A percentile compares a stretch with the other conserved stretches of the same genome.
Evolutionary conservation across 1,140 invertebrate genomes (phyloP).

Genomic region (Drosophila littoralis): DNA sequence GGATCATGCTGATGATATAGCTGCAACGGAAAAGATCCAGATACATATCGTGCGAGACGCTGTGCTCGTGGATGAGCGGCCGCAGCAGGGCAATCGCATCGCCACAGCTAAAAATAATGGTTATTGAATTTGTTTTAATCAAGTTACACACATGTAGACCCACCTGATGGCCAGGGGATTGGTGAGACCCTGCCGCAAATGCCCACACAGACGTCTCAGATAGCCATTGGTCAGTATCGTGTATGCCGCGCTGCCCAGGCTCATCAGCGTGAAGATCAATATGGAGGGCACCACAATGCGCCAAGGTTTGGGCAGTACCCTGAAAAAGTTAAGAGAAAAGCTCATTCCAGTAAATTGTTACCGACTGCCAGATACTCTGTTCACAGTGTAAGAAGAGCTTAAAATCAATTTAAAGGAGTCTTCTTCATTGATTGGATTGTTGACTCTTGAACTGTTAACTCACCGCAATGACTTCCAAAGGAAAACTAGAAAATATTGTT

Average conservation of each 20-base stretch:
- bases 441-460: too few relatives aligned
- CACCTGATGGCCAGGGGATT: slow-evolving; percentile 65
- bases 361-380: too few relatives aligned
- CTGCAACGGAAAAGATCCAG: slow-evolving; percentile 69
- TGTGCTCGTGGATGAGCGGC: slow-evolving; percentile 65
- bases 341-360: not conserved
- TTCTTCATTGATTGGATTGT: too few relatives aligned
- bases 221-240: slow-evolving; percentile 71
- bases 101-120: slow-evolving; percentile 53
- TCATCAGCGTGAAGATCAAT: slow-evolving; percentile 72
- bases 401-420: too few relatives aligned
- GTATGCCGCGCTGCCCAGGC: slow-evolving; percentile 61
- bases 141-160: not conserved
- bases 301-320: slow-evolving; percentile 79
- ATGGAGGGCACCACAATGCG: slow-evolving; percentile 82
- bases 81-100: slow-evolving; percentile 72
- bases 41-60: slow-evolving; percentile 61
- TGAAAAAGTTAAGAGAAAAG: slow-evolving; percentile 20
- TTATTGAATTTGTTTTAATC: not conserved
- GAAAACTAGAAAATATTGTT: too few relatives aligned
- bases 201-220: slow-evolving; percentile 61
- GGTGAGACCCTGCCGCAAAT: slow-evolving; percentile 55
- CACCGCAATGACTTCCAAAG: too few relatives aligned
- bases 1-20: slow-evolving; percentile 64
- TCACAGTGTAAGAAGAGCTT: too few relatives aligned